Conservation (phyloP, 2,113 vertebrate species). For the Aplodontia rufa region DNA sequence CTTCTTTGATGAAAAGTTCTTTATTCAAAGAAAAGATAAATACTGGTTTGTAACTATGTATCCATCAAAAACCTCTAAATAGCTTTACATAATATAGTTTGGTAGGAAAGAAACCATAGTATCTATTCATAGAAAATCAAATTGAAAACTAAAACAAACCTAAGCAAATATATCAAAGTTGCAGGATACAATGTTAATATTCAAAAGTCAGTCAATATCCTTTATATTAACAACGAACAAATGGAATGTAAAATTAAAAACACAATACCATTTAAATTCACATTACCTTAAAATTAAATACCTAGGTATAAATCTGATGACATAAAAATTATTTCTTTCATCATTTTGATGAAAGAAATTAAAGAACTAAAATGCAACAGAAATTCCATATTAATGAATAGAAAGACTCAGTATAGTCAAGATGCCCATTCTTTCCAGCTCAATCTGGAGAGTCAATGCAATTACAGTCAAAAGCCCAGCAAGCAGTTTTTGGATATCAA, state of each 20-base stretch:
- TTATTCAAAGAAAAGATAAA: neutral
- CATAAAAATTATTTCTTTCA: too few relatives aligned
- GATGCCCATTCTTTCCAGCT: neutral
- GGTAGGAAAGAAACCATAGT: neutral
- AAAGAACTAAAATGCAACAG: neutral
- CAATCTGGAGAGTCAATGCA: neutral
- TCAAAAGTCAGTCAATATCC: neutral
- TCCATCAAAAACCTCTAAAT: neutral
- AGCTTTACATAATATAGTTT: neutral
- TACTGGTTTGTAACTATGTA: neutral
- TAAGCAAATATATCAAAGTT: neutral
- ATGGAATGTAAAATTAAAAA: neutral
- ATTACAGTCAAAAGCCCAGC: neutral
- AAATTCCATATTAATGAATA: neutral
- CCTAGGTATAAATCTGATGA: neutral
- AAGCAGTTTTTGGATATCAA: neutral
- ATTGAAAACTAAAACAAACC: neutral
- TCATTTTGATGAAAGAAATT: neutral
- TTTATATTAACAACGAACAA: neutral
- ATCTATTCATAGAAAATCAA: neutral
- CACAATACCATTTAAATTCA: neutral
- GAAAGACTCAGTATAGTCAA: neutral
- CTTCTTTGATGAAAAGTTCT: neutral
- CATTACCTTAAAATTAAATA: neutral
- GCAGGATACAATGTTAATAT: neutral